A percentile compares a stretch with the other conserved stretches of the same genome.
These are phyloP conservation scores for Bothrops jararaca DNA, from an alignment of 2,113 vertebrate species.

Conservation along the genomic window DNA sequence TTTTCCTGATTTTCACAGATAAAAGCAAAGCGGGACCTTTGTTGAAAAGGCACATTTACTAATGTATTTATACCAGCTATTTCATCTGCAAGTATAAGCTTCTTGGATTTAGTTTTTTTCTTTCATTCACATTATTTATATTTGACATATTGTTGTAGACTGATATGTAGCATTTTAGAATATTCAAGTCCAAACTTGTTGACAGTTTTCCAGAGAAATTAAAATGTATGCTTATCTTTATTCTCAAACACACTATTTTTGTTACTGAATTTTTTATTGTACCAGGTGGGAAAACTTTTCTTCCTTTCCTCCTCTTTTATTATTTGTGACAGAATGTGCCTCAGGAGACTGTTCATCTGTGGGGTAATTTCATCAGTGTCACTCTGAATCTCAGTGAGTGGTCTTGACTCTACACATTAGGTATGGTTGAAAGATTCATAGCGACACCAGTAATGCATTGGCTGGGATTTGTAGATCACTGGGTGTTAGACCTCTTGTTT, in stretches of 20 bases:
- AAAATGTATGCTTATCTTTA: not conserved
- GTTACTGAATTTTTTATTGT: slow-evolving; percentile 25
- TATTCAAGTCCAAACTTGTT: slow-evolving; percentile 1
- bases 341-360: slow-evolving; percentile 30
- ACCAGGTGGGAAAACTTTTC: slow-evolving; percentile 30
- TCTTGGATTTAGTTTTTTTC: not conserved
- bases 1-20: not conserved
- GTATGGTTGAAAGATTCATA: slow-evolving; percentile 60
- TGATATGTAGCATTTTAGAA: not conserved
- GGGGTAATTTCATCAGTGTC: slow-evolving; percentile 67
- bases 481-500: slow-evolving; percentile 34
- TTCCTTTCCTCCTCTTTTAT: slow-evolving; percentile 53
- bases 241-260: slow-evolving; percentile 10
- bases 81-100: not conserved
- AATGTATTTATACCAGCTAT: not conserved
- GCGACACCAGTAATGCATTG: slow-evolving; percentile 44
- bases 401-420: slow-evolving; percentile 63
- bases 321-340: slow-evolving; percentile 52
- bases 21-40: not conserved
- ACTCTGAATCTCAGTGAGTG: slow-evolving; percentile 58
- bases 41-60: not conserved
- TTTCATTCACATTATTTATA: not conserved
- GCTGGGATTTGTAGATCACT: slow-evolving; percentile 35
- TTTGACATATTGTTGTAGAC: not conserved
- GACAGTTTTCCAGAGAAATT: not conserved